Base-by-base conservation (phyloP, 2,888 invertebrate genomes). In the Clanis bilineata region DNA sequence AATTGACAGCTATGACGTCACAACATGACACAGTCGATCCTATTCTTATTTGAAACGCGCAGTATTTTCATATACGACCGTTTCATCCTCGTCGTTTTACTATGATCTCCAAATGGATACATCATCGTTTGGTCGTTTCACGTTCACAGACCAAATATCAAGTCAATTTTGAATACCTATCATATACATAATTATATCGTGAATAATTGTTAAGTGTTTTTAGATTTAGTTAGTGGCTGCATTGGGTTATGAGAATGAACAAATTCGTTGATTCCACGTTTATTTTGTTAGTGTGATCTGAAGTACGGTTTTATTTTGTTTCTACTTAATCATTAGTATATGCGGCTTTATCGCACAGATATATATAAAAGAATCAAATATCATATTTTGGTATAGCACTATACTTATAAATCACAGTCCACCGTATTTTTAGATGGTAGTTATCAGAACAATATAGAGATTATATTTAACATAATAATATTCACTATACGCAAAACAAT, bases 201-300 rank as follows among this genome's bases (percentile, higher is more conserved):
- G 64, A 73, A 71, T 84, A 85, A 79, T 82, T 83, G 77, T 81
- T 85, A 88, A 83, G 83, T 85, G 79, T 78, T 70, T 81, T 85
- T 83, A 81, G 76, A 70, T 77, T 75, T 77, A 81, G 78, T 80
- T 84, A 86, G 83, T 85, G 76, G 79, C 80, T 85, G 79, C 67
- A 79, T 75, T 81, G 74, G 74, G 72, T 78, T 79, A 79, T 77
- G 76, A 70, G 74, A 69, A 74, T 66, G 72, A 79, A 71, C 74
- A 80, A 74, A 83, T 81, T 86, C 85, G 83, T 88, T 85, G 75
- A 76, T 83, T 78, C 80, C 72, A 78, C 25, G 71, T 79, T 76
- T 72, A 71, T 88, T 91, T 91, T 90, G 90, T 91, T 90, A 89
- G 80, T 90, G 92, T 90, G 91, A 90, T 91, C 88, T 90, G 91